A percentile compares a stretch with the other conserved stretches of the same genome.
These are phyloP conservation scores for Psix sp. DNA, from an alignment of 1,140 invertebrate genomes.

Conservation along the genomic window DNA sequence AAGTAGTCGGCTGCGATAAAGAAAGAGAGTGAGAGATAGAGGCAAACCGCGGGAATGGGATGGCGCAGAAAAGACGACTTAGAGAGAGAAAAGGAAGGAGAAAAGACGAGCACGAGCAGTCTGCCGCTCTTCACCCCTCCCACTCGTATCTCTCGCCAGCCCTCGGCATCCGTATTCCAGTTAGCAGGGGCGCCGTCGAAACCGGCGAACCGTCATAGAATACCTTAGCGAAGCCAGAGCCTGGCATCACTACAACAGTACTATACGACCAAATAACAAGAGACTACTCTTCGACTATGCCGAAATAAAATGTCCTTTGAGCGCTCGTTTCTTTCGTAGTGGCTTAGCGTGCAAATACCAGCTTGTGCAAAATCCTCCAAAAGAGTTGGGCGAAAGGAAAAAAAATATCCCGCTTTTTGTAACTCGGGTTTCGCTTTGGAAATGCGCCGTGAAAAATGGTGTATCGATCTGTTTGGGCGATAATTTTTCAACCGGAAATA, in stretches of 20 bases:
- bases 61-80: constrained; percentile 4
- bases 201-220: constrained; percentile 71
- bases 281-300: constrained; percentile 61
- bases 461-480: constrained; percentile 9
- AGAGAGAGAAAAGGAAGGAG: constrained; percentile 7
- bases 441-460: neutral
- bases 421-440: constrained; percentile 1
- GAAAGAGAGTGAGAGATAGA: constrained; percentile 12
- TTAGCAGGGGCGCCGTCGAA: constrained; percentile 70
- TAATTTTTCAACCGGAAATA: constrained; percentile 7
- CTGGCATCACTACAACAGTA: constrained; percentile 53
- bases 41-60: neutral
- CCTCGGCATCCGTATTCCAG: constrained; percentile 68
- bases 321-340: constrained; percentile 30
- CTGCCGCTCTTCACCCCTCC: constrained; percentile 32
- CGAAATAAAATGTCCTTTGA: constrained; percentile 69
- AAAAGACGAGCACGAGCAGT: constrained; percentile 24
- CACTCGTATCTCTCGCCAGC: constrained; percentile 50
- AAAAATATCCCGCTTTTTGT: no score
- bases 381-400: no score
- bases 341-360: constrained; percentile 35
- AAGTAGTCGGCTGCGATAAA: constrained; percentile 48
- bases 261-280: constrained; percentile 66
- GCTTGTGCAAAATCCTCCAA: no score
- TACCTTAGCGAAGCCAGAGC: constrained; percentile 65